Evolutionary conservation across 2,113 vertebrate genomes (phyloP).

Genomic region (Dicerorhinus sumatrensis): DNA sequence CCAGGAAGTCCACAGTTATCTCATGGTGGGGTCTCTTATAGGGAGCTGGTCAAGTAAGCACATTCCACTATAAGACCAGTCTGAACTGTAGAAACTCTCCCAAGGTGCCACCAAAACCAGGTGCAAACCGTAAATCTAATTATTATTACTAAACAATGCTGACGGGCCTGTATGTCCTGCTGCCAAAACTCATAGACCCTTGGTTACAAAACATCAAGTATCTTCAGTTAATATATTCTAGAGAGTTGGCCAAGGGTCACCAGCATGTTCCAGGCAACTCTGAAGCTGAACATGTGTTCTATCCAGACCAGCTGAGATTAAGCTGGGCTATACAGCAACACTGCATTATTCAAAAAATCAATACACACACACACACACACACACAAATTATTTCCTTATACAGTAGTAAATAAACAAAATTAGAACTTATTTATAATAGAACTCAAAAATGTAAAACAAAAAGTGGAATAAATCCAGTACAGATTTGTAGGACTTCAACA

Average conservation of each 20-base stretch:
- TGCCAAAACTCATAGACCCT: not conserved
- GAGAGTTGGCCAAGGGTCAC: not conserved
- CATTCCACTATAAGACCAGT: not conserved
- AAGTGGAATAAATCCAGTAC: not conserved
- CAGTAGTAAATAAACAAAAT: not conserved
- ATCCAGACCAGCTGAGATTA: not conserved
- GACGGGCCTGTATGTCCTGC: fast-evolving
- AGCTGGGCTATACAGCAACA: not conserved
- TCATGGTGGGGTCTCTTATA: not conserved
- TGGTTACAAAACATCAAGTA: not conserved
- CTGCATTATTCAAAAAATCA: not conserved
- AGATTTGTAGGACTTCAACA: not conserved
- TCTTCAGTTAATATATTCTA: not conserved
- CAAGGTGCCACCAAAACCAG: not conserved
- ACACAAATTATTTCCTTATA: not conserved
- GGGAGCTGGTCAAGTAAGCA: not conserved
- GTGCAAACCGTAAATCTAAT: not conserved
- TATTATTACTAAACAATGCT: not conserved
- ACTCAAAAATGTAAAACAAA: not conserved
- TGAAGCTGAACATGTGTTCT: not conserved
- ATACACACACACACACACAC: not conserved
- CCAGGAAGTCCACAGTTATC: not conserved
- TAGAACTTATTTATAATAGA: not conserved
- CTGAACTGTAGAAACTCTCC: not conserved
- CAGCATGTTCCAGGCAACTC: not conserved